These are phyloP conservation scores for Aphis craccivora DNA, from an alignment of 1,140 invertebrate species.

Conservation along the genomic window DNA sequence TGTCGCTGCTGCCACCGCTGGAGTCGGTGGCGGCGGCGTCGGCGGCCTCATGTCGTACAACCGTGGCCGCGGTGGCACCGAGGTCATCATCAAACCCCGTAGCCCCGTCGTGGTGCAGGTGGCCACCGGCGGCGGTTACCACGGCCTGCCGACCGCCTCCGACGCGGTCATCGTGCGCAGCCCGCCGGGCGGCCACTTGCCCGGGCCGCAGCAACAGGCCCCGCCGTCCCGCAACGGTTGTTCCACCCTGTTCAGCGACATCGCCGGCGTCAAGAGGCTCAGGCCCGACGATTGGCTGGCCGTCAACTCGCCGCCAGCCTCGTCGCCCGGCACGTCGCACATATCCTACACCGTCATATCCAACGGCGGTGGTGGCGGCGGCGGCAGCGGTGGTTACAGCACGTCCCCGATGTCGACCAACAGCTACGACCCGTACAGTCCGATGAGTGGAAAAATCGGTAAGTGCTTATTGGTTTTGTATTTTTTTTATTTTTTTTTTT, in stretches of 20 bases:
- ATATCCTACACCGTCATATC: conserved; percentile 71
- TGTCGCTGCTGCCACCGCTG: conserved; percentile 59
- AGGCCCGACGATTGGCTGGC: conserved; percentile 70
- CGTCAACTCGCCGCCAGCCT: conserved; percentile 66
- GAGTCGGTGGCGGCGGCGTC: conserved; percentile 14
- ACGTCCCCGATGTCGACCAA: conserved; percentile 75
- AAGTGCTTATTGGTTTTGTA: conserved; percentile 63
- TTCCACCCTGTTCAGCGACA: conserved; percentile 58
- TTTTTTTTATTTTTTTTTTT: neutral
- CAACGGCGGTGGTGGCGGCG: conserved; percentile 64
- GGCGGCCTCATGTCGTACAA: conserved; percentile 61
- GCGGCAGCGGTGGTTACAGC: conserved; percentile 71
- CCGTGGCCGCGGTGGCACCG: conserved; percentile 30
- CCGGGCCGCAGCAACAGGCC: conserved; percentile 45
- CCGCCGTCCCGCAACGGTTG: conserved; percentile 46
- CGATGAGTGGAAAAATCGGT: conserved; percentile 82
- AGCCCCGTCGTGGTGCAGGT: conserved; percentile 58
- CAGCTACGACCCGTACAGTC: conserved; percentile 86
- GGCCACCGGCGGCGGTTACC: conserved; percentile 63
- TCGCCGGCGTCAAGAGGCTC: conserved; percentile 63
- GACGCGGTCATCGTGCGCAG: conserved; percentile 59
- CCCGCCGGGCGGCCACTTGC: conserved; percentile 63
- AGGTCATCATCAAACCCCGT: conserved; percentile 64
- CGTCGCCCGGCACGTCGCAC: conserved; percentile 67
- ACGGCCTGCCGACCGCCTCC: conserved; percentile 52